A percentile compares a stretch with the other conserved stretches of the same genome.
phyloP scores from a whole-genome alignment of 2,888 invertebrate species.

The Lamproptera curius region DNA sequence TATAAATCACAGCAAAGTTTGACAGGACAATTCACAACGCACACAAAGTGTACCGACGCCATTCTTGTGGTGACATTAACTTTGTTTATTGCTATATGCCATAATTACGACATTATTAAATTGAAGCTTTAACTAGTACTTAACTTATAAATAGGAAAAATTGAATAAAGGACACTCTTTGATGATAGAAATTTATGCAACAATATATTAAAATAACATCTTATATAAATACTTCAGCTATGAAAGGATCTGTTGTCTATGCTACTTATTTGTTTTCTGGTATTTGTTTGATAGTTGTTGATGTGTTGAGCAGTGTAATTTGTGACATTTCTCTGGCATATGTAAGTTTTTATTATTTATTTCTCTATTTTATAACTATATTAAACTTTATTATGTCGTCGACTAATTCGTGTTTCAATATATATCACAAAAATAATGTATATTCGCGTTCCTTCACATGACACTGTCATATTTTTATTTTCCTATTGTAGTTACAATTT shows the following conservation, averaged over 20 bases:
- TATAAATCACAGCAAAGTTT: constrained; percentile 18
- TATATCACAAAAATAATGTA: background rate
- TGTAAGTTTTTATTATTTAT: constrained; percentile 9
- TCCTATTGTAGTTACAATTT: constrained; percentile 42
- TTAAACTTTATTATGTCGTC: background rate
- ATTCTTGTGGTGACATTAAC: constrained; percentile 14
- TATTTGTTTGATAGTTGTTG: constrained; percentile 8
- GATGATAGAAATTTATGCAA: too few relatives aligned
- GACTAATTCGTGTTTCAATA: background rate
- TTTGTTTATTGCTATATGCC: constrained; percentile 8
- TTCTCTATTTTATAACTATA: background rate
- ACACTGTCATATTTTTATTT: constrained; percentile 26
- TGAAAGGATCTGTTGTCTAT: too few relatives aligned
- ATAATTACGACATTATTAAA: too few relatives aligned
- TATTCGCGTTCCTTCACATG: background rate
- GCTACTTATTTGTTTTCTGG: constrained; percentile 10
- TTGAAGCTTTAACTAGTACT: background rate
- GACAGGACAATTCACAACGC: constrained; percentile 13
- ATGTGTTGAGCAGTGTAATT: constrained; percentile 2
- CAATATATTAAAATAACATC: too few relatives aligned
- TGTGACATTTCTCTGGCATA: background rate
- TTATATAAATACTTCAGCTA: too few relatives aligned
- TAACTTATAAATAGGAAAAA: too few relatives aligned
- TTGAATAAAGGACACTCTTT: too few relatives aligned
- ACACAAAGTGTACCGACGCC: constrained; percentile 17